Evolutionary conservation across 2,797 vertebrate genomes (phyloP).

Genomic region (Enteromius thamalakanensis): DNA sequence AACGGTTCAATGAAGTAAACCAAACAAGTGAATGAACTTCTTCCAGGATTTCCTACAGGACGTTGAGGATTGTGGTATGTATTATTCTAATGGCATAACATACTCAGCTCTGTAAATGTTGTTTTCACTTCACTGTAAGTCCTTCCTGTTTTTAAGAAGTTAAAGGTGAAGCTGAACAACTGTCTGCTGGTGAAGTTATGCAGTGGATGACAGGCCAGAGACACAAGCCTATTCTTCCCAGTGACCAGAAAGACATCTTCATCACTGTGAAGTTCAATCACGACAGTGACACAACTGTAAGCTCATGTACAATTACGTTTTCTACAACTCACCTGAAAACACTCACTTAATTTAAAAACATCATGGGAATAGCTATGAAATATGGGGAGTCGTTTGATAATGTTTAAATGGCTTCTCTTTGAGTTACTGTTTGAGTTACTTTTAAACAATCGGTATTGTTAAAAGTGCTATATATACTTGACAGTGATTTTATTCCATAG

Average conservation of each 20-base stretch:
- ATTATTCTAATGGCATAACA: too few relatives aligned
- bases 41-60: conserved; percentile 49
- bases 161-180: conserved; percentile 11
- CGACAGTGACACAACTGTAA: neutral
- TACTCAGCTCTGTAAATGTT: too few relatives aligned
- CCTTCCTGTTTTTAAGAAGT: neutral
- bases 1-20: conserved; percentile 37
- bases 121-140: too few relatives aligned
- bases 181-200: conserved; percentile 29
- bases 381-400: conserved; percentile 27
- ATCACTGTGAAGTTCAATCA: conserved; percentile 32
- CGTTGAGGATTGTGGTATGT: conserved; percentile 42
- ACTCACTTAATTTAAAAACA: conserved; percentile 17
- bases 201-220: conserved; percentile 45
- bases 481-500: too few relatives aligned
- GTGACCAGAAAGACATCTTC: conserved; percentile 23
- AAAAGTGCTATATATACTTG: too few relatives aligned
- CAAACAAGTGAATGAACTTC: conserved; percentile 32
- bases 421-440: too few relatives aligned
- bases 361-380: conserved; percentile 23
- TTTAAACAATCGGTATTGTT: too few relatives aligned
- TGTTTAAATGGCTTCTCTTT: neutral
- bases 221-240: conserved; percentile 40
- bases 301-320: conserved; percentile 27
- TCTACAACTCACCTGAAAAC: conserved; percentile 35